These are phyloP conservation scores for Papilio protenor DNA, from an alignment of 2,888 invertebrate species.

Conservation along the genomic window DNA sequence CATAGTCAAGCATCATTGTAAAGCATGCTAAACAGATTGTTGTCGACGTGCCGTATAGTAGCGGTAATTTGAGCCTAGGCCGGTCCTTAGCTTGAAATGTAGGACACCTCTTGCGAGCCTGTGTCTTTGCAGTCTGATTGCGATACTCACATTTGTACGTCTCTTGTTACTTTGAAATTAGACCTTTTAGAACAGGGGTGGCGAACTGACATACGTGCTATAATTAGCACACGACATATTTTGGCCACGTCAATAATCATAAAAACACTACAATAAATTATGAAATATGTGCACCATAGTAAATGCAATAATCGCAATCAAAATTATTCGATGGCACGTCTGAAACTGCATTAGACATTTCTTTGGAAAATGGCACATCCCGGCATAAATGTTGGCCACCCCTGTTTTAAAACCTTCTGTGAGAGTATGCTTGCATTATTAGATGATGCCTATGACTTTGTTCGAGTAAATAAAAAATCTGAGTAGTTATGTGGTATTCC, in stretches of 20 bases:
- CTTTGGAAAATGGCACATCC: no score
- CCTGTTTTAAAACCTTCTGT: background rate
- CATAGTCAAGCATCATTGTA: constrained; percentile 10
- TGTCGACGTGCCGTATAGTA: constrained; percentile 5
- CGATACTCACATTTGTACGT: constrained; percentile 19
- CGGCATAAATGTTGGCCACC: no score
- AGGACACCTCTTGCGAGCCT: constrained; percentile 28
- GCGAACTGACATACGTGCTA: background rate
- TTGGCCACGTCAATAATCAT: no score
- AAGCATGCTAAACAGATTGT: constrained; percentile 21
- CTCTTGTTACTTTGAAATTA: constrained; percentile 37
- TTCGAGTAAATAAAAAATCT: no score
- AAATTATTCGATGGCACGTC: no score
- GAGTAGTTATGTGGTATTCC: no score
- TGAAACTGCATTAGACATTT: no score
- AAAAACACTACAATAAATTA: no score
- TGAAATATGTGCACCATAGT: no score
- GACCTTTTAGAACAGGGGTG: constrained; percentile 7
- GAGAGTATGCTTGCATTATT: background rate
- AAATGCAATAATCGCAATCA: no score
- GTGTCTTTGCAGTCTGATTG: constrained; percentile 40
- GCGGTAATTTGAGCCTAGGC: constrained; percentile 35
- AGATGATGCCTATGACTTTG: no score
- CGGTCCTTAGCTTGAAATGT: constrained; percentile 42
- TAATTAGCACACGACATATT: no score